A percentile compares a stretch with the other conserved stretches of the same genome.
Evolutionary conservation across 2,888 invertebrate genomes (phyloP).

Genomic region (Scotopteryx bipunctaria): DNA sequence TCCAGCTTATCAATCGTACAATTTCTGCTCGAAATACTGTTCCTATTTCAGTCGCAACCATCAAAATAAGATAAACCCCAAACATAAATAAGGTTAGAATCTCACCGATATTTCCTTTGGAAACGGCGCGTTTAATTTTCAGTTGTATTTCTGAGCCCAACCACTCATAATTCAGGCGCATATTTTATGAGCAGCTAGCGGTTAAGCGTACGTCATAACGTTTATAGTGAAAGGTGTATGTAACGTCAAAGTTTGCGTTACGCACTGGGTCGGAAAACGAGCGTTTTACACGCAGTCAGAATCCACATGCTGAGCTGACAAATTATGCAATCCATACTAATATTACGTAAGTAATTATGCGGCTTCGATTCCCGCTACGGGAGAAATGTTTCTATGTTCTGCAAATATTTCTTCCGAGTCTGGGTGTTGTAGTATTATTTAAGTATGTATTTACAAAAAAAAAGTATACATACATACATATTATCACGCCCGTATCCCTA

Average conservation of each 20-base stretch:
- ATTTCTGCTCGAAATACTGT: conserved; percentile 1
- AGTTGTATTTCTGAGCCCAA: conserved; percentile 50
- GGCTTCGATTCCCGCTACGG: no score
- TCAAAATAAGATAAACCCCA: conserved; percentile 29
- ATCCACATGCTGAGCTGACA: no score
- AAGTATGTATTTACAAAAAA: no score
- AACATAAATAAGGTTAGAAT: conserved; percentile 33
- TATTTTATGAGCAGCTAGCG: conserved; percentile 70
- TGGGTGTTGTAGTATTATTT: no score
- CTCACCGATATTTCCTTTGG: conserved; percentile 47
- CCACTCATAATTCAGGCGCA: conserved; percentile 63
- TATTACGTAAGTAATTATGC: no score
- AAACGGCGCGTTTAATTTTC: conserved; percentile 55
- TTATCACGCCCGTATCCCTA: no score
- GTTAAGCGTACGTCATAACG: conserved; percentile 58
- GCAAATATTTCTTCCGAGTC: no score
- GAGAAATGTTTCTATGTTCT: no score
- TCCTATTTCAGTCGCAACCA: conserved; percentile 18
- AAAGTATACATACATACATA: no score
- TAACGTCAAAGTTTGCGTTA: conserved; percentile 28
- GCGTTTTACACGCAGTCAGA: conserved; percentile 19
- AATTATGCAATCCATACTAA: no score
- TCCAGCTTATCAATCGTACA: conserved; percentile 5
- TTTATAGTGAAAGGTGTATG: conserved; percentile 44
- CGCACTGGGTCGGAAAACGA: conserved; percentile 19